Evolutionary conservation across 2,888 invertebrate species (phyloP), one percentile per base, ranked within the genome.

Genomic region (Drosophila phalerata): DNA sequence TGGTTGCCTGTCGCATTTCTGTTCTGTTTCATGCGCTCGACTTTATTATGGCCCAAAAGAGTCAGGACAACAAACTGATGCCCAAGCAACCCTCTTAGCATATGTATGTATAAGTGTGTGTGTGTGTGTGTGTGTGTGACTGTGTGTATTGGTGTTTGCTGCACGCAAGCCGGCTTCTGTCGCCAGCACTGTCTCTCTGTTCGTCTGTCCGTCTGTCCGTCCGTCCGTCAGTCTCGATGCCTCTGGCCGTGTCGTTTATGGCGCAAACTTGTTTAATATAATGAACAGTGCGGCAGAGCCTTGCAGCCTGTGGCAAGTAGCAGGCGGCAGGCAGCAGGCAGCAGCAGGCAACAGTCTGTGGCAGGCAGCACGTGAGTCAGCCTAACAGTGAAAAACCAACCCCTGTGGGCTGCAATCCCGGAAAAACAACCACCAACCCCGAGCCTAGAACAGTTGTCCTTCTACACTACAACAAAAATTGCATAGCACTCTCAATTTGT

Each of bases 191-290:
- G 13, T 30, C 28, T 22, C 11, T 37, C 32, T 19, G 34, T n/a
- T n/a, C n/a, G n/a, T 22, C 22, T 22, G 2, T 25, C 43, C 15
- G 30, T 37, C 37, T 8, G 6, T 40, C 22, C 37, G 42, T 52
- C 60, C 25, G 45, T 57, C 28, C 19, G 30, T 10, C 60, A 63
- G 69, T 63, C 69, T 77, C 37, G 73, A 76, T 68, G 79, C 86
- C 67, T 80, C 76, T 73, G 81, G 82, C 85, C 66, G 70, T 74
- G 75, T 77, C 88, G 75, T 81, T 89, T 87, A 81, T 89, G 82
- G 80, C 73, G 80, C 72, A 86, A 87, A 89, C 85, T 86, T 86
- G 89, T 87, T 86, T 86, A 89, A 86, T 85, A 86, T 85, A 86
- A 86, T 89, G 82, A 85, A 87, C 88, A 88, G 73, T 64, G 70